Conservation (phyloP, 2,113 vertebrate species). For the Vulpes vulpes region DNA sequence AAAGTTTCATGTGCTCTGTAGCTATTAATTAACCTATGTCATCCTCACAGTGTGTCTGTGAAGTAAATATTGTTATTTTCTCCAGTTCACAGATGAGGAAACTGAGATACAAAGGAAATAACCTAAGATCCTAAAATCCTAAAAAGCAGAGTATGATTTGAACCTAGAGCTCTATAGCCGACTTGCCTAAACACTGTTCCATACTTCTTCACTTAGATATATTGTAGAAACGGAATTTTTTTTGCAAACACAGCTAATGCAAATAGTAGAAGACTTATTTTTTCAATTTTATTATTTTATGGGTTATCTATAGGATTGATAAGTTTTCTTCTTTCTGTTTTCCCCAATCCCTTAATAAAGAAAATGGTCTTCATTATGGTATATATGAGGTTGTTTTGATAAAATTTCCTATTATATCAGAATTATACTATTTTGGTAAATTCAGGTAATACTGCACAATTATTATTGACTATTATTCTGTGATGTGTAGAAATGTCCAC, state of each 20-base stretch:
- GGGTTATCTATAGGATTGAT: neutral
- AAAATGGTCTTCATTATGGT: neutral
- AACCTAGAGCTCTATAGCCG: neutral
- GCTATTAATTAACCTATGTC: neutral
- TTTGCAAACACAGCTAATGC: neutral
- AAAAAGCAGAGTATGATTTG: neutral
- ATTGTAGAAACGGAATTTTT: neutral
- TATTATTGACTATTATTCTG: neutral
- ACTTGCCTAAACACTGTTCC: neutral
- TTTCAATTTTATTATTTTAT: conserved; percentile 10
- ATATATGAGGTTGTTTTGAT: neutral
- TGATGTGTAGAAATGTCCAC: neutral
- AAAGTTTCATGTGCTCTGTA: neutral
- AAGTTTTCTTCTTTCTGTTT: neutral
- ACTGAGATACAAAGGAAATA: neutral
- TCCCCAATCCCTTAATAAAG: neutral
- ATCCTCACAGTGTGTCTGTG: neutral
- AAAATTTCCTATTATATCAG: neutral
- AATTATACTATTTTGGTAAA: neutral
- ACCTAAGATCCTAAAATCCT: neutral
- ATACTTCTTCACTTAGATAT: neutral
- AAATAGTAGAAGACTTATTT: neutral
- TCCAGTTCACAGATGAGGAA: conserved; percentile 3
- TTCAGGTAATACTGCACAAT: neutral
- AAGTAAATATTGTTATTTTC: neutral